phyloP scores from a whole-genome alignment of 1,140 invertebrate species.

The Campoletis sonorensis region DNA sequence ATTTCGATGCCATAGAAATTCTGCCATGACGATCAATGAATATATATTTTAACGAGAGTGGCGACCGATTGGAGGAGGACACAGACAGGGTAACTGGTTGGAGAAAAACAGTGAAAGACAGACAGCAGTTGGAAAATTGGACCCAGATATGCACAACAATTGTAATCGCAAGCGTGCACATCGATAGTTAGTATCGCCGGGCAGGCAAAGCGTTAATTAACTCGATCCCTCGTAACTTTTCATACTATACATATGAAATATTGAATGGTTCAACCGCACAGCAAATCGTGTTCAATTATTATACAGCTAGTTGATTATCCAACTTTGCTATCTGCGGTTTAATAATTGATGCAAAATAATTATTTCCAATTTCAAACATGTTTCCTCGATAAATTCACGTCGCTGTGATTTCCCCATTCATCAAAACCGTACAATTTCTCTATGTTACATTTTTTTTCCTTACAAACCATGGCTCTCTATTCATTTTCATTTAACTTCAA shows the following conservation, averaged over 20 bases:
- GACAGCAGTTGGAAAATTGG: neutral
- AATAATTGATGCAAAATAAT: neutral
- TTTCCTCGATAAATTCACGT: neutral
- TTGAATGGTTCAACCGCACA: neutral
- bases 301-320: neutral
- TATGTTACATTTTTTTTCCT: neutral
- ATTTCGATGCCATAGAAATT: slow-evolving; percentile 25
- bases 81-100: too few species aligned
- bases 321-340: neutral
- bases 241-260: neutral
- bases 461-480: too few species aligned
- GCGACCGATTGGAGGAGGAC: neutral
- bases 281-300: neutral
- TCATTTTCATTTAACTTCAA: too few species aligned
- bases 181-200: neutral
- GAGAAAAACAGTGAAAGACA: neutral
- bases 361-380: neutral
- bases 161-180: slow-evolving; percentile 5
- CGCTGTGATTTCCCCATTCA: neutral
- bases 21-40: neutral
- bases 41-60: slow-evolving; percentile 30
- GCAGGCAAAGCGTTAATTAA: slow-evolving; percentile 18
- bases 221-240: neutral
- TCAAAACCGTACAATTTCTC: neutral
- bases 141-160: slow-evolving; percentile 2